Conservation (phyloP, 2,888 invertebrate genomes). For the Agrotis ipsilon region DNA sequence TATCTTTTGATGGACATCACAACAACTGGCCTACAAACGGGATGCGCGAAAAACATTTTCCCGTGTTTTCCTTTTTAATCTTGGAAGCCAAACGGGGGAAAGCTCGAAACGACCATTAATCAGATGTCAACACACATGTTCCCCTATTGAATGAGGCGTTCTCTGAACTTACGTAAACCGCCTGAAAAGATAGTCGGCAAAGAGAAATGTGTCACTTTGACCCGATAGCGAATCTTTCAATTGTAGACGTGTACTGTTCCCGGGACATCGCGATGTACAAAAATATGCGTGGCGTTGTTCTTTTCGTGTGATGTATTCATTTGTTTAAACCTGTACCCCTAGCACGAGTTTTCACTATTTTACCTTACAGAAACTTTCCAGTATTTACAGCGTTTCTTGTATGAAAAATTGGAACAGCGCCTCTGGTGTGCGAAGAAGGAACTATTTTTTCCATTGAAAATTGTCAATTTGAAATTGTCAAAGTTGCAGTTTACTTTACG, state of each 20-base stretch:
- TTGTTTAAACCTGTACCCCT: conserved; percentile 23
- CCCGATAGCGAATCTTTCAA: conserved; percentile 70
- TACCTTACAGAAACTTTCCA: too few species aligned
- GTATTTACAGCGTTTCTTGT: too few species aligned
- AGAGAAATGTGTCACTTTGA: conserved; percentile 72
- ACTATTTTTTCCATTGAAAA: too few species aligned
- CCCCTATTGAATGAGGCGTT: conserved; percentile 73
- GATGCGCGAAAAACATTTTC: conserved; percentile 60
- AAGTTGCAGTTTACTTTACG: too few species aligned
- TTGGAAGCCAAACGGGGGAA: conserved; percentile 64
- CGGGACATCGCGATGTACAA: conserved; percentile 23
- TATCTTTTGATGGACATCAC: conserved; percentile 46
- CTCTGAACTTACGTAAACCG: conserved; percentile 71
- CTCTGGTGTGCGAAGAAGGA: too few species aligned
- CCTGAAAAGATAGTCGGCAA: conserved; percentile 69
- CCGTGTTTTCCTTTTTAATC: conserved; percentile 72
- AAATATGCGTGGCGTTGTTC: conserved; percentile 23
- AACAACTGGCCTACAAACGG: conserved; percentile 53
- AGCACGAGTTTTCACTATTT: too few species aligned
- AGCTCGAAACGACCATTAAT: conserved; percentile 77
- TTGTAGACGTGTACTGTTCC: conserved; percentile 52
- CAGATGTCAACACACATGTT: conserved; percentile 80
- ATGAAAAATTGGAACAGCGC: too few species aligned
- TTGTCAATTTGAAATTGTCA: too few species aligned
- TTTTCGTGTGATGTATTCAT: conserved; percentile 12